phyloP scores from a whole-genome alignment of 2,797 vertebrate species.

The Labroides dimidiatus region DNA sequence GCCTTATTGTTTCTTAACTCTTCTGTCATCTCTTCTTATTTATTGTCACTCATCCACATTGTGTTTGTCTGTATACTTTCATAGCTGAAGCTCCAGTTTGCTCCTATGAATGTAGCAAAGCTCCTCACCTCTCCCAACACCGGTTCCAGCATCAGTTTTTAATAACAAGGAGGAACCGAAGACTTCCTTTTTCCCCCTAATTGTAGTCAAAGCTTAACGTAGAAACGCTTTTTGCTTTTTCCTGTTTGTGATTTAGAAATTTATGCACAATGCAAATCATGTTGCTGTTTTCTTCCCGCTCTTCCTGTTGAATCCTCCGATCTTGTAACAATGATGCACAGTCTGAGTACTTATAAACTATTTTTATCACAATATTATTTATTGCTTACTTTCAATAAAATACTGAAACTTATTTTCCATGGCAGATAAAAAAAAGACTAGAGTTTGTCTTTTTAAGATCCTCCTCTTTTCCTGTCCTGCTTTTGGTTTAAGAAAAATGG shows the following conservation, averaged over 20 bases:
- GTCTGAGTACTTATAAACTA: slow-evolving; percentile 95
- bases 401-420: slow-evolving; percentile 96
- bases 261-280: slow-evolving; percentile 88
- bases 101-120: slow-evolving; percentile 53
- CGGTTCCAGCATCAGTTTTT: slow-evolving; percentile 57
- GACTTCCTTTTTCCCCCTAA: no score
- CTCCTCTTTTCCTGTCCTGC: not conserved
- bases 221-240: slow-evolving; percentile 53
- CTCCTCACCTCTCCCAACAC: slow-evolving; percentile 65
- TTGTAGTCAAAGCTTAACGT: no score
- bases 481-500: not conserved
- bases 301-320: slow-evolving; percentile 77
- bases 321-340: slow-evolving; percentile 98
- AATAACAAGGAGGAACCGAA: slow-evolving; percentile 50
- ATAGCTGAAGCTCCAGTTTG: slow-evolving; percentile 63
- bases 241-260: slow-evolving; percentile 79
- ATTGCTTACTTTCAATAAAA: slow-evolving; percentile 99
- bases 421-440: slow-evolving; percentile 84
- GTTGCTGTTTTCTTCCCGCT: slow-evolving; percentile 87
- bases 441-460: slow-evolving; percentile 45
- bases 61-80: slow-evolving; percentile 37
- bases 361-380: slow-evolving; percentile 99
- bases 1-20: slow-evolving; percentile 75
- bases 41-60: slow-evolving; percentile 72
- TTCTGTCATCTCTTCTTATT: slow-evolving; percentile 73